Base-by-base conservation (phyloP, 2,797 vertebrate genomes). In the Epinephelus malabaricus region DNA sequence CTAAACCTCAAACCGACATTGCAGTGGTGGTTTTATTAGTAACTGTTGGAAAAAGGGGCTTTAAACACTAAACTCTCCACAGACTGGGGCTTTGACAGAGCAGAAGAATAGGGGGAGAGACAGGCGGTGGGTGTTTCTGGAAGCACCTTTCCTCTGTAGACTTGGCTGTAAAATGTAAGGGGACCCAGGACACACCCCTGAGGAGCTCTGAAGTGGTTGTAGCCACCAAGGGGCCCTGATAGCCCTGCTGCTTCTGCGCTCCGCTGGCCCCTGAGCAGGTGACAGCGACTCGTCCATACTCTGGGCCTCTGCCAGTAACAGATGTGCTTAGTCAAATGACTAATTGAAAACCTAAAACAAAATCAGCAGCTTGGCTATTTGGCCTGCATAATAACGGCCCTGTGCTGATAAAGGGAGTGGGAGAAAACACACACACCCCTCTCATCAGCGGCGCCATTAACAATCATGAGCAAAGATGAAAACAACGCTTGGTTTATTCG, bases 311-410 rank as follows among this genome's bases (percentile, higher is more conserved):
- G 97, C 97, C 98, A 97, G 97, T 95, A 97, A 97, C 98, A 99
- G 98, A 99, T 99, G 97, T 98, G 97, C 96, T 97, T 97, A 97
- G 97, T 97, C 97, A 98, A 96, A 98, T 98, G 97, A 99, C 97
- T 99, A 98, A 99, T 99, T 99, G 97, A 98, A 99, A 98, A 98
- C 96, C 97, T 97, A 97, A 97, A 97, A 98, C 97, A 97, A 97
- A 98, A 97, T 97, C 97, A 97, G 97, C 96, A 97, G 97, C 97
- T 95, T 96, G 97, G 97, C 96, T 97, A 97, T 98, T 98, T 97
- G 96, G 97, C 95, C 96, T 96, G 96, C 97, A 97, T 98, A 98
- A 98, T 98, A 97, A 98, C 97, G 95, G 97, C 96, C 95, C 95
- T 93, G 94, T 65, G 91, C 95, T 96, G 97, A 98, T 98, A 97